These are phyloP conservation scores for Eulemur coronatus DNA, from an alignment of 2,797 vertebrate species.

Conservation along the genomic window DNA sequence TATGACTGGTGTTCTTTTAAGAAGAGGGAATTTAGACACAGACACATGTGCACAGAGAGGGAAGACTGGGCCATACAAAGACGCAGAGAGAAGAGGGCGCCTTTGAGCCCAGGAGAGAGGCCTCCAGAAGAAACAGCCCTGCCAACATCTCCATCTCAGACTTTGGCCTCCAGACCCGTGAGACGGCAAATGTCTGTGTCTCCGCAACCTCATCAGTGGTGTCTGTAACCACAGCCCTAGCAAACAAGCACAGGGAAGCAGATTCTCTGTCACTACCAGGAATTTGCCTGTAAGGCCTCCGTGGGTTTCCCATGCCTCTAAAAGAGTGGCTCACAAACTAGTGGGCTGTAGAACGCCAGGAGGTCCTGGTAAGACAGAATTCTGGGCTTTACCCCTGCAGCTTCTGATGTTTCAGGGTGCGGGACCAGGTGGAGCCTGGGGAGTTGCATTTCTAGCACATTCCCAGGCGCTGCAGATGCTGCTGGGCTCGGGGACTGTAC, in stretches of 20 bases:
- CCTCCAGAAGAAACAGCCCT: not conserved
- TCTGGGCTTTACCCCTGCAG: not conserved
- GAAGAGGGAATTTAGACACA: not conserved
- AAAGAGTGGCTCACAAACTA: not conserved
- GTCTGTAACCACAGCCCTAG: not conserved
- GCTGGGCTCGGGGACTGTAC: not conserved
- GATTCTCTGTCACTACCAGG: not conserved
- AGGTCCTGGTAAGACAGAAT: not conserved
- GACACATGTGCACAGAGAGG: not conserved
- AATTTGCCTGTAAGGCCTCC: not conserved
- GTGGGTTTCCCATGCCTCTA: not conserved
- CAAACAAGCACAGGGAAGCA: not conserved
- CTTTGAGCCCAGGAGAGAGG: not conserved
- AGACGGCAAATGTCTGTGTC: not conserved
- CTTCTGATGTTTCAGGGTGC: not conserved
- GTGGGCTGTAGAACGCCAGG: not conserved
- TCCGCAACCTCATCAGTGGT: not conserved
- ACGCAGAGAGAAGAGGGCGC: too few relatives aligned
- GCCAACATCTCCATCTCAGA: rapidly evolving
- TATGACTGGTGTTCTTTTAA: not conserved
- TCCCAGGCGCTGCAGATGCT: not conserved
- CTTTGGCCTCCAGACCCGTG: not conserved
- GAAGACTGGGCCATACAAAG: rapidly evolving
- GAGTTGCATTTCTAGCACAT: not conserved
- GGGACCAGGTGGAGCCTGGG: too few relatives aligned